Conservation (phyloP, 2,113 vertebrate genomes). For the Benitochromis conjunctus region DNA sequence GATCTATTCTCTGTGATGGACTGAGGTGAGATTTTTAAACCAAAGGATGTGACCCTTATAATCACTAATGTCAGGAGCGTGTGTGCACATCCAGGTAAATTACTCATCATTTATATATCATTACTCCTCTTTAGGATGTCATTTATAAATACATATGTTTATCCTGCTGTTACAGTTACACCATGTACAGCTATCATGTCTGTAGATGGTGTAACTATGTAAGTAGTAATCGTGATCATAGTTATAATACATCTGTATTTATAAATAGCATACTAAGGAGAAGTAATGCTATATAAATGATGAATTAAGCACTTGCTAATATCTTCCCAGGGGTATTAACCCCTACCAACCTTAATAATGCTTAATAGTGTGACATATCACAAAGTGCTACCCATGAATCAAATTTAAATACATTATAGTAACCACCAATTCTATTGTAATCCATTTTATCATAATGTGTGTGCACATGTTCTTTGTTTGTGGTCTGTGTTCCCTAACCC, state of each 20-base stretch:
- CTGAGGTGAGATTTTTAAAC: not conserved
- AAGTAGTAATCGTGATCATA: not conserved
- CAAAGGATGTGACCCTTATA: not conserved
- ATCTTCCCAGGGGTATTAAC: not conserved
- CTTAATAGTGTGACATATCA: not conserved
- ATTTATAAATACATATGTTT: not conserved
- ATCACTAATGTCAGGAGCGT: not conserved
- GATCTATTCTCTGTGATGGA: not conserved
- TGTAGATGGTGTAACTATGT: not conserved
- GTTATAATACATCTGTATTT: not conserved
- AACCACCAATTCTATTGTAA: not conserved
- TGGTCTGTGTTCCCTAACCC: not conserved
- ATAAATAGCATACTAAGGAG: not conserved
- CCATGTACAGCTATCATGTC: accelerated
- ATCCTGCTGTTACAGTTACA: not conserved
- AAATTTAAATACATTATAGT: not conserved
- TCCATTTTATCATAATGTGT: not conserved
- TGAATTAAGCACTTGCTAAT: not conserved
- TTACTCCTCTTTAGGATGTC: not conserved
- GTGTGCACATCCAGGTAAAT: not conserved
- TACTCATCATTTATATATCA: not conserved
- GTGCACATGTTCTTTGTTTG: not conserved
- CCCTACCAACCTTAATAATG: not conserved
- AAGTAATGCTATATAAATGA: not conserved
- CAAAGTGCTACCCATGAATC: not conserved